Evolutionary conservation across 2,797 vertebrate genomes (phyloP).

Genomic region (Gallinago stenura): DNA sequence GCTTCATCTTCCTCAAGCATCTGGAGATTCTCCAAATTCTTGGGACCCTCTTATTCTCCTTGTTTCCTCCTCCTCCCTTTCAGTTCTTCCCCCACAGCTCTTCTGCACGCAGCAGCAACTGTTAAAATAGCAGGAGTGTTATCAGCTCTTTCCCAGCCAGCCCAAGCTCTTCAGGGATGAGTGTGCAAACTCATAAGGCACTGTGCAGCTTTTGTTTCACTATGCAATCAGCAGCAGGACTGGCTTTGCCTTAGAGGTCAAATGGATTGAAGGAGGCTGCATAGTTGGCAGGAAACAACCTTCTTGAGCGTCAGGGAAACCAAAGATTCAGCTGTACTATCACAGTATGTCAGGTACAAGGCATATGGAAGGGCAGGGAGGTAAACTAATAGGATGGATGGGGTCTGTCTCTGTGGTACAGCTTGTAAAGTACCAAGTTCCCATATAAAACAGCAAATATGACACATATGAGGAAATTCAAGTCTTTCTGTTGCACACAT

Average conservation of each 20-base stretch:
- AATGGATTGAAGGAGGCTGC: not conserved
- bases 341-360: not conserved
- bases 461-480: not conserved
- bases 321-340: not conserved
- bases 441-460: not conserved
- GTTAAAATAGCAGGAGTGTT: not conserved
- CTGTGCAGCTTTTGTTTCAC: not conserved
- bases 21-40: not conserved
- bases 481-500: not conserved
- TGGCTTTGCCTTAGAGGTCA: not conserved
- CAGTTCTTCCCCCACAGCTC: not conserved
- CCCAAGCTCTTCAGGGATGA: not conserved
- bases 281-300: not conserved
- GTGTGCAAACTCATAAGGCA: not conserved
- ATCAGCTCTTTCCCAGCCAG: not conserved
- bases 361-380: not conserved
- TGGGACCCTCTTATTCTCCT: not conserved
- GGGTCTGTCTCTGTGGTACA: not conserved
- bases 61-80: not conserved
- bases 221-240: not conserved
- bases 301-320: not conserved
- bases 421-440: not conserved
- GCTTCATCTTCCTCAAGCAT: not conserved
- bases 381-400: not conserved
- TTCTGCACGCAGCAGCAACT: not conserved